Evolutionary conservation across 2,888 invertebrate genomes (phyloP).

Genomic region (Idaea straminata): DNA sequence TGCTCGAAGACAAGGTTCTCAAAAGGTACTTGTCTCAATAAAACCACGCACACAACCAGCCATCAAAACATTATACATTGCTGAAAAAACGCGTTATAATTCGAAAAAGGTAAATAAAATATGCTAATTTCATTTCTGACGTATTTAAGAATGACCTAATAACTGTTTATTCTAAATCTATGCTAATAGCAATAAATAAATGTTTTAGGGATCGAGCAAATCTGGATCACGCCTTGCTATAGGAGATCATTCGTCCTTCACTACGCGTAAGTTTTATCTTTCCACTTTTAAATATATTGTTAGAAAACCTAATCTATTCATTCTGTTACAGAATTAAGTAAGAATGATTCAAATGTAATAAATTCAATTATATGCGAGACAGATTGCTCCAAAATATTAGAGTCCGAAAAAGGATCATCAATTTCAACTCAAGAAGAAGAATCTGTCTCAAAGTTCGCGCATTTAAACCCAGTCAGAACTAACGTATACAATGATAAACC

Average conservation of each 20-base stretch:
- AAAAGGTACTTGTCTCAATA: constrained; percentile 61
- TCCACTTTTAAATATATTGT: background rate
- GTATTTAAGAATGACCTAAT: background rate
- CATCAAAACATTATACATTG: constrained; percentile 62
- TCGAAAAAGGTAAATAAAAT: constrained; percentile 49
- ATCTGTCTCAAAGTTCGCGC: constrained; percentile 45
- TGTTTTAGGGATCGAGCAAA: constrained; percentile 56
- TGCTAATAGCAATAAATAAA: background rate
- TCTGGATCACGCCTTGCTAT: constrained; percentile 61
- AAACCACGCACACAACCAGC: constrained; percentile 53
- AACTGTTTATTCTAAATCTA: background rate
- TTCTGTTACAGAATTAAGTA: constrained; percentile 44
- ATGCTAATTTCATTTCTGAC: background rate
- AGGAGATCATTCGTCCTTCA: constrained; percentile 64
- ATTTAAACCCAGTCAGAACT: constrained; percentile 30
- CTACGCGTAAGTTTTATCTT: constrained; percentile 48
- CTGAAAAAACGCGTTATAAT: constrained; percentile 56
- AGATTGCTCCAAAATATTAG: constrained; percentile 35
- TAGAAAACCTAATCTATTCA: constrained; percentile 1
- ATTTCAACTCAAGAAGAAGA: constrained; percentile 41
- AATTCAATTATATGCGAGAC: constrained; percentile 41
- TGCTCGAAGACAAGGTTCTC: constrained; percentile 42
- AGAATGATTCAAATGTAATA: constrained; percentile 41
- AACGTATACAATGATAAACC: constrained; percentile 43
- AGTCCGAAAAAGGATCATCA: constrained; percentile 39